Percentiles rank a stretch among this genome's conserved stretches.
Evolutionary conservation across 2,797 vertebrate genomes (phyloP).

Genomic region (Urophycis tenuis): DNA sequence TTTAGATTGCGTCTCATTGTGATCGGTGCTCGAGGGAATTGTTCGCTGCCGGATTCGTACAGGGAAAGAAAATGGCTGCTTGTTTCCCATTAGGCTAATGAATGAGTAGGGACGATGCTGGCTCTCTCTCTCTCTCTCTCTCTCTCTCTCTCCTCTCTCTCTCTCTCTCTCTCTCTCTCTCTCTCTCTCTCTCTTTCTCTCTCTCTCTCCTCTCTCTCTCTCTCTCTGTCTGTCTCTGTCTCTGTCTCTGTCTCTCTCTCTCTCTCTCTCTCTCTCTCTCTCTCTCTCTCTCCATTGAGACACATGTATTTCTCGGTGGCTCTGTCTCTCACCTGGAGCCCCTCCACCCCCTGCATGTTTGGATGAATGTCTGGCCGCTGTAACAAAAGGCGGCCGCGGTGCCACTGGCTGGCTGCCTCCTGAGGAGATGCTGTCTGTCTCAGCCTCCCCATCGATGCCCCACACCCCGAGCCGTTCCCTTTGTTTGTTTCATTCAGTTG

Average conservation of each 20-base stretch:
- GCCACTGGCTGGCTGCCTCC: background rate
- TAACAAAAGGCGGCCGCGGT: background rate
- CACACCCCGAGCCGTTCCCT: background rate
- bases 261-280: slow-evolving; percentile 10
- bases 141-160: slow-evolving; percentile 2
- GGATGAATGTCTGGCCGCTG: slow-evolving; percentile 6
- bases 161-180: slow-evolving; percentile 9
- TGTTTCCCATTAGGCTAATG: slow-evolving; percentile 1
- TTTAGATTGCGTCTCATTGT: background rate
- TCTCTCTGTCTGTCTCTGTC: slow-evolving; percentile 4
- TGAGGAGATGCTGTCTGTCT: background rate
- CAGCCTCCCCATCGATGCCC: background rate
- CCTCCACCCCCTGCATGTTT: background rate
- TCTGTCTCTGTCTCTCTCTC: slow-evolving; percentile 1
- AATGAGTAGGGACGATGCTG: background rate
- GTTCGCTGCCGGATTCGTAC: background rate
- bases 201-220: background rate
- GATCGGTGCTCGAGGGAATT: background rate
- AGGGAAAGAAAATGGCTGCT: slow-evolving; percentile 5
- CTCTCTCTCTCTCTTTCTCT: background rate
- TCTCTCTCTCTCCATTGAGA: background rate
- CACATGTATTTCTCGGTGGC: background rate
- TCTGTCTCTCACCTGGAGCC: background rate
- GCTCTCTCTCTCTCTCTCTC: slow-evolving; percentile 5
- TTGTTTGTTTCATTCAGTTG: background rate